These are phyloP conservation scores for Trachelipus rathkii DNA, from an alignment of 1,140 invertebrate species.

Conservation along the genomic window DNA sequence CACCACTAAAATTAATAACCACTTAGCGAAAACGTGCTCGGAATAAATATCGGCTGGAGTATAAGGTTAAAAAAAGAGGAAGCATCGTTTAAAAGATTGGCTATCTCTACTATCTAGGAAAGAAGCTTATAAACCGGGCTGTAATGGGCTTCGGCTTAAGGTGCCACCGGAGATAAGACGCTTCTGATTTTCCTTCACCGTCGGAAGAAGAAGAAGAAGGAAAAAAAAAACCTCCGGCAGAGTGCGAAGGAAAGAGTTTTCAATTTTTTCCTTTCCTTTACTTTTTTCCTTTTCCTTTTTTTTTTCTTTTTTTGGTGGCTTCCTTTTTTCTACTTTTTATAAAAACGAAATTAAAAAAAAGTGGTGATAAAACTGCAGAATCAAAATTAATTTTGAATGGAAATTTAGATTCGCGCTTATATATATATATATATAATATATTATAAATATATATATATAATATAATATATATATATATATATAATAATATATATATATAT, in stretches of 20 bases:
- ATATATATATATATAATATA: constrained; percentile 14
- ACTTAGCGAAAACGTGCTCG: constrained; percentile 3
- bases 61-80: constrained; percentile 5
- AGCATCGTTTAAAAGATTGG: constrained; percentile 9
- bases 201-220: background rate
- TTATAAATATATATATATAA: constrained; percentile 8
- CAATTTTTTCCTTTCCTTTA: background rate
- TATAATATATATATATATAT: constrained; percentile 15
- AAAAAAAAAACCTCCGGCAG: too few species aligned
- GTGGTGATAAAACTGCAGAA: background rate
- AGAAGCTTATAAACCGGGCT: background rate
- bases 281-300: too few species aligned
- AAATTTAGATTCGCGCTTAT: background rate
- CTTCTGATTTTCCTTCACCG: background rate
- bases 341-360: background rate
- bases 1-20: constrained; percentile 12
- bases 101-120: constrained; percentile 4
- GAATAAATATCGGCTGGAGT: background rate
- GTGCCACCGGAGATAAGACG: constrained; percentile 1
- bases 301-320: too few species aligned
- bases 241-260: background rate
- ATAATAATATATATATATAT: background rate
- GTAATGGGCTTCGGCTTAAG: constrained; percentile 11
- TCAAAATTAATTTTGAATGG: constrained; percentile 7
- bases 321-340: too few species aligned